Base-by-base conservation (phyloP, 2,888 invertebrate genomes). In the Molorchus minor region DNA sequence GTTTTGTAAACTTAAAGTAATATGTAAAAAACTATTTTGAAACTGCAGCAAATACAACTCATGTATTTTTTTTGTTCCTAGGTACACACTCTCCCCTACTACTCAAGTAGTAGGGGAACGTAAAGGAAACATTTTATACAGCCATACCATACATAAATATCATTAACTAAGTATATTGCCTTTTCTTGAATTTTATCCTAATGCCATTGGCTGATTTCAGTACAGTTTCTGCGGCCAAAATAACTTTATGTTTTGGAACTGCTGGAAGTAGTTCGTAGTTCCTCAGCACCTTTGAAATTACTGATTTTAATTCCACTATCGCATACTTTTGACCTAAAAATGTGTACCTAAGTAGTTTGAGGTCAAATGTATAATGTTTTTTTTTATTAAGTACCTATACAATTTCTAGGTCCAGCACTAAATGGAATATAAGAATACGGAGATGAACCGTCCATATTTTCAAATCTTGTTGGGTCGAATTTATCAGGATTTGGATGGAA, bases 371-470 rank as follows among this genome's bases (percentile, higher is more conserved):
- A 16, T 20, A 54, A 56, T 4, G 33, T 12, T 35, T 35, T 12
- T n/a, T 3, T 46, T 21, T 20, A 30, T 19, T 46, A 61, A 70
- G 64, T 70, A 83, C 83, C 84, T 56, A 87, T 84, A 65, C 87
- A 87, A 69, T 87, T 88, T 30, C 87, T 82, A 0, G 86, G 85
- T 0, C 87, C 87, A 7, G 87, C 87, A 67, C 87, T 88, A 56
- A 88, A 88, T 0, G 86, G 84, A 1, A 88, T 71, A 78, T 83
- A 87, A 16, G 81, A 81, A 67, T 84, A 86, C 0, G 84, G 82
- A 49, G 81, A 83, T 1, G 75, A 77, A 2, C 68, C 75, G n/a
- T 79, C 74, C 52, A 78, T 71, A 1, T 69, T 56, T 35, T 82
- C 80, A 63, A 85, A 87, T 17, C 87, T 81, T 55, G 86, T 85